Base-by-base conservation (phyloP, 2,113 vertebrate species). In the Pteruthius melanotis region DNA sequence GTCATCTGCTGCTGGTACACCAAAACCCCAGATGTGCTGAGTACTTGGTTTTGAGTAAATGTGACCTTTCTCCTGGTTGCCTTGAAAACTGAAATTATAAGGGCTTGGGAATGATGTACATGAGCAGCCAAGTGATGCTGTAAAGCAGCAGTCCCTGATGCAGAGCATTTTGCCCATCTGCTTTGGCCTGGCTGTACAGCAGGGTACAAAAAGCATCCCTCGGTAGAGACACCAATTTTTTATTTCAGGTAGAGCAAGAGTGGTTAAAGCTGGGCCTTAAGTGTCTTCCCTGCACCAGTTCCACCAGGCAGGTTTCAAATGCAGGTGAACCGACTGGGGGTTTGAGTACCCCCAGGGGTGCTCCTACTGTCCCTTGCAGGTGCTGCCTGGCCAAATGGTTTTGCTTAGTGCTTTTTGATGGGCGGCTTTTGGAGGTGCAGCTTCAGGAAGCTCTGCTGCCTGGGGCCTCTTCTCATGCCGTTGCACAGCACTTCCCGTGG, bases 371-470 rank as follows among this genome's bases (percentile, higher is more conserved):
- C 57, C 56, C 11, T 56, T 45, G 30, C 2, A 1, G 68, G 42
- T 2, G 3, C 57, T 72, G 21, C 56, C 59, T n/a, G 44, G 11
- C 56, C 2, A 0, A 44, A 44, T 1, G 3, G 50, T 83, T 84
- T 53, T 47, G 42, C 49, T 52, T 1, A 0, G 53, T 6, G 53
- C 37, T 86, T 86, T 85, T 31, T 80, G 37, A n/a, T 40, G 89
- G 21, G 61, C 70, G 31, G 21, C 33, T 1, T 4, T 71, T 2
- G 74, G 74, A 79, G 80, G 23, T 82, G 87, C 89, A 93, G 90
- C 85, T 96, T 93, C 95, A 93, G 94, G 96, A 96, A 96, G 56
- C 85, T 44, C 33, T 54, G 61, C 60, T 63, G 70, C 90, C 45
- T 52, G 63, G 66, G 91, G 90, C 89, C 93, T 72, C 90, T 74